These are phyloP conservation scores for Agrotis exclamationis DNA, from an alignment of 2,888 invertebrate genomes.

Conservation along the genomic window DNA sequence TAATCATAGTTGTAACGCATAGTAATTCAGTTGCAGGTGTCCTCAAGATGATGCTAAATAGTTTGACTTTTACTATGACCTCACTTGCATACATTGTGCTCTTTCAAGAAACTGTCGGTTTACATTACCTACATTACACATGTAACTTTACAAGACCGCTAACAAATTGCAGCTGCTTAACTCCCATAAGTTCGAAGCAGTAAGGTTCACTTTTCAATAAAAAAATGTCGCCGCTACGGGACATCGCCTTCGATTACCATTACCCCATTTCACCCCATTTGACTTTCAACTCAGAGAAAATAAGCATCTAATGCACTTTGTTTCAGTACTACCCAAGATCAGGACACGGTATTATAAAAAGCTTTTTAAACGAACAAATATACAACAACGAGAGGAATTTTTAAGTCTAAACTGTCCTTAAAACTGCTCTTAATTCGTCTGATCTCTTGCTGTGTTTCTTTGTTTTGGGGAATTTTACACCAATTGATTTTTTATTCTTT, in stretches of 20 bases:
- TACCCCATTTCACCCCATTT: conserved; percentile 42
- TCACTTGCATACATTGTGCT: no score
- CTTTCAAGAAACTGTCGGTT: not conserved
- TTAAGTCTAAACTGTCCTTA: conserved; percentile 1
- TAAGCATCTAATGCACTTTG: conserved; percentile 58
- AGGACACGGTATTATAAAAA: conserved; percentile 14
- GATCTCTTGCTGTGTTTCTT: not conserved
- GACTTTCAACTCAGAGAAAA: conserved; percentile 47
- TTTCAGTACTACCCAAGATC: conserved; percentile 27
- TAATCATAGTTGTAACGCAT: no score
- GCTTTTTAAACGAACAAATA: conserved; percentile 39
- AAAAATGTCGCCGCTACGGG: conserved; percentile 2
- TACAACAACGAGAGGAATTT: conserved; percentile 13
- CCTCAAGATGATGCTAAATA: no score
- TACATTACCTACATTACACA: not conserved
- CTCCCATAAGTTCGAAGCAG: not conserved
- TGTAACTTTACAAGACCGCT: not conserved
- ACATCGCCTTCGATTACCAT: conserved; percentile 44
- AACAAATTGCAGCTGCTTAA: not conserved
- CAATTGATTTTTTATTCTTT: not conserved
- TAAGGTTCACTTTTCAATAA: conserved; percentile 36
- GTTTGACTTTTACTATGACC: not conserved
- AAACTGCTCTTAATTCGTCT: conserved; percentile 6
- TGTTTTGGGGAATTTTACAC: not conserved
- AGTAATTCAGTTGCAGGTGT: no score